These are phyloP conservation scores for Mantis religiosa DNA, from an alignment of 2,888 invertebrate genomes.

Conservation along the genomic window DNA sequence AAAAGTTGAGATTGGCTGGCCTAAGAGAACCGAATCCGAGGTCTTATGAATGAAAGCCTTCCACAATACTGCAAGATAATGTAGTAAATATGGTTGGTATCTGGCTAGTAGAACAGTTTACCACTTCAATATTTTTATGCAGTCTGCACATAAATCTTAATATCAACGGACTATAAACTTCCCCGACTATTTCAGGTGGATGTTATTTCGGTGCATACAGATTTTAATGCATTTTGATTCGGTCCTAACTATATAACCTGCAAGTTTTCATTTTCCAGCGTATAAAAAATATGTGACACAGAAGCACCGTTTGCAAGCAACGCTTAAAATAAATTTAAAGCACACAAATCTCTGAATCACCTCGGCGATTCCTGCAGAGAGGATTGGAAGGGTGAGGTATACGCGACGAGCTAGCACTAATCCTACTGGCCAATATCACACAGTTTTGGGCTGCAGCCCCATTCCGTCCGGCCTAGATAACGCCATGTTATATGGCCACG, in stretches of 20 bases:
- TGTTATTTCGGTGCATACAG: background rate
- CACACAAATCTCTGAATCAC: background rate
- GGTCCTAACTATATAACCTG: background rate
- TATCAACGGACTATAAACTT: background rate
- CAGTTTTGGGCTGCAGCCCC: background rate
- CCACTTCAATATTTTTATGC: no score
- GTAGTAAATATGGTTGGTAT: no score
- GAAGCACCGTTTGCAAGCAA: background rate
- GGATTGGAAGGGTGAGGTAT: background rate
- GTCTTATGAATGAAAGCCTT: no score
- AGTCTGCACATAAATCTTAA: background rate
- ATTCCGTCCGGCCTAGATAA: background rate
- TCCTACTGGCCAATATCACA: background rate
- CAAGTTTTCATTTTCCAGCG: background rate
- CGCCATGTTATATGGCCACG: background rate
- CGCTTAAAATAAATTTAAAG: background rate
- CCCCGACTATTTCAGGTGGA: background rate
- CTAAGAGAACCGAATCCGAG: no score
- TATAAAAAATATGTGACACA: background rate
- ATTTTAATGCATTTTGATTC: background rate
- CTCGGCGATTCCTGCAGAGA: background rate
- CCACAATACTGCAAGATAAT: no score
- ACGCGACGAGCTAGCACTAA: background rate
- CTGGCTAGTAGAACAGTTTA: no score
- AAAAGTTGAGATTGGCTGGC: no score